Conservation (phyloP, 2,888 invertebrate genomes). For the Ochlodes sylvanus region DNA sequence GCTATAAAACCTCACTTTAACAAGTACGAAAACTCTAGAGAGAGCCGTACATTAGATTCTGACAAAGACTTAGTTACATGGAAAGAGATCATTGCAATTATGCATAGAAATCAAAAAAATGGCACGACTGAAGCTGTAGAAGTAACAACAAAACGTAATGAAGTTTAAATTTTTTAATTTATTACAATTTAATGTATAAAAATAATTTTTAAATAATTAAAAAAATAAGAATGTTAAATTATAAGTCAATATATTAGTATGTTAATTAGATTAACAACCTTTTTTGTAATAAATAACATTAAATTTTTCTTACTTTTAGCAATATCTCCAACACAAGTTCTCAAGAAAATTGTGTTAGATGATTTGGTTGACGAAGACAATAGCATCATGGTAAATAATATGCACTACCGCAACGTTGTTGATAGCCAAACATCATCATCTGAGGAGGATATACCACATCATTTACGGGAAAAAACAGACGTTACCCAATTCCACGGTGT, state of each 20-base stretch:
- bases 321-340: slow-evolving; percentile 48
- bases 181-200: no score
- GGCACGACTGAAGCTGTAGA: slow-evolving; percentile 48
- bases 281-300: neutral
- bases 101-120: slow-evolving; percentile 61
- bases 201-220: no score
- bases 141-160: slow-evolving; percentile 54
- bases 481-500: slow-evolving; percentile 57
- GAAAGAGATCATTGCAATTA: slow-evolving; percentile 73
- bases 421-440: slow-evolving; percentile 65
- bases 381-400: slow-evolving; percentile 70
- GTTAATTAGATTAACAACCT: no score
- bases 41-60: slow-evolving; percentile 61
- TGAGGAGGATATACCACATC: slow-evolving; percentile 55
- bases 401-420: slow-evolving; percentile 77
- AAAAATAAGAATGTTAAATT: no score
- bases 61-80: slow-evolving; percentile 59
- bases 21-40: slow-evolving; percentile 62
- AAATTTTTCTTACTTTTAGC: slow-evolving; percentile 56
- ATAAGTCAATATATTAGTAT: no score
- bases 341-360: slow-evolving; percentile 56
- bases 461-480: slow-evolving; percentile 57
- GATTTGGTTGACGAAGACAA: slow-evolving; percentile 73
- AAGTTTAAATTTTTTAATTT: neutral
- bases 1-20: slow-evolving; percentile 75